phyloP scores from a whole-genome alignment of 37 sponge, comb jelly and placozoan genomes.

The Dysidea cf. avara region DNA sequence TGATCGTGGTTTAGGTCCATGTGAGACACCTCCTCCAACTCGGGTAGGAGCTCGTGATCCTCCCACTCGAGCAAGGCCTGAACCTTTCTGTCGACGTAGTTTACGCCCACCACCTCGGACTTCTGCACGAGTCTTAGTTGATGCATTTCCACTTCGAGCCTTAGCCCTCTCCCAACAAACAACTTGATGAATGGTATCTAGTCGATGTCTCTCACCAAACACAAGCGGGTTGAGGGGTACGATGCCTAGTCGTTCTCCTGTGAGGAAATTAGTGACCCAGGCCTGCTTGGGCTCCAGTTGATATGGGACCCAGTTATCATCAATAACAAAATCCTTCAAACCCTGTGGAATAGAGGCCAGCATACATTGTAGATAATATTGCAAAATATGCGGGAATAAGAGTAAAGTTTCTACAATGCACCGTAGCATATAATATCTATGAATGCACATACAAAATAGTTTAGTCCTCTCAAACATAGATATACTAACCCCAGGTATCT shows the following conservation, averaged over 20 bases:
- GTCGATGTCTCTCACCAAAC: conserved; percentile 71
- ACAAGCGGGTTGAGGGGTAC: conserved; percentile 60
- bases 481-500: neutral
- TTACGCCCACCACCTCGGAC: conserved; percentile 92
- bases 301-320: conserved; percentile 19
- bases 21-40: conserved; percentile 80
- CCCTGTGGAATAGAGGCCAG: no score
- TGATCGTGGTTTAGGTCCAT: conserved; percentile 77
- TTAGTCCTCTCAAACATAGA: neutral
- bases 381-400: no score
- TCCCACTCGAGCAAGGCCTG: conserved; percentile 84
- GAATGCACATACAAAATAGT: neutral
- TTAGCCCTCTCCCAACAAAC: conserved; percentile 91
- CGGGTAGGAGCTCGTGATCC: conserved; percentile 84
- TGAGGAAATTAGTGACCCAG: conserved; percentile 55
- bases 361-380: no score
- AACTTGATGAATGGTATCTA: conserved; percentile 86
- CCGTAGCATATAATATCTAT: neutral
- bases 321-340: neutral
- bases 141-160: conserved; percentile 74
- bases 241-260: conserved; percentile 62
- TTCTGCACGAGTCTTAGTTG: conserved; percentile 76
- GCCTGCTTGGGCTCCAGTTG: conserved; percentile 50
- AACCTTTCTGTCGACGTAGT: conserved; percentile 85
- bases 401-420: neutral